Conservation (phyloP, 2,797 vertebrate species). For the Amblyraja radiata region DNA sequence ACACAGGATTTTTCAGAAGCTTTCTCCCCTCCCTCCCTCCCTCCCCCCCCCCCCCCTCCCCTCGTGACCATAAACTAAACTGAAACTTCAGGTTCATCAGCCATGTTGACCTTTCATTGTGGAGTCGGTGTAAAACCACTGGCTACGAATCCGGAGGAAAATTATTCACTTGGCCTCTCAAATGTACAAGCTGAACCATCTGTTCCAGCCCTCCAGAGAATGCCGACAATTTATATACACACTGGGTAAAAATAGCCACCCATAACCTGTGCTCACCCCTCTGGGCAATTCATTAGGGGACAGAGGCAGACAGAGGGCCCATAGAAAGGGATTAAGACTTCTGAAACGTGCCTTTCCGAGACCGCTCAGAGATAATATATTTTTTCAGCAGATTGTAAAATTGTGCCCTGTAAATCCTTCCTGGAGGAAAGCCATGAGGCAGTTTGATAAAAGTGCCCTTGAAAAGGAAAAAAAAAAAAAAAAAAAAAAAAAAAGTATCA, state of each 20-base stretch:
- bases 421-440: background rate
- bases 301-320: too few relatives aligned
- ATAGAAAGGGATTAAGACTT: too few relatives aligned
- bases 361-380: background rate
- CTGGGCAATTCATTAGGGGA: background rate
- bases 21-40: too few relatives aligned
- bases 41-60: too few relatives aligned
- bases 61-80: too few relatives aligned
- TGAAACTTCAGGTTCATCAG: background rate
- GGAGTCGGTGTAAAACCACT: background rate
- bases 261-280: background rate
- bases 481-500: background rate
- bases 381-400: background rate
- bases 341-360: background rate
- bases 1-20: too few relatives aligned
- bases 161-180: background rate
- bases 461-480: background rate
- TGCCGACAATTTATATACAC: background rate
- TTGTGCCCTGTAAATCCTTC: background rate
- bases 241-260: background rate
- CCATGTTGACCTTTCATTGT: background rate
- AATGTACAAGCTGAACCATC: background rate
- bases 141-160: background rate
- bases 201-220: background rate
- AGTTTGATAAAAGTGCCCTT: constrained; percentile 20